These are phyloP conservation scores for Drosophila antonietae DNA, from an alignment of 2,888 invertebrate genomes.

Conservation along the genomic window DNA sequence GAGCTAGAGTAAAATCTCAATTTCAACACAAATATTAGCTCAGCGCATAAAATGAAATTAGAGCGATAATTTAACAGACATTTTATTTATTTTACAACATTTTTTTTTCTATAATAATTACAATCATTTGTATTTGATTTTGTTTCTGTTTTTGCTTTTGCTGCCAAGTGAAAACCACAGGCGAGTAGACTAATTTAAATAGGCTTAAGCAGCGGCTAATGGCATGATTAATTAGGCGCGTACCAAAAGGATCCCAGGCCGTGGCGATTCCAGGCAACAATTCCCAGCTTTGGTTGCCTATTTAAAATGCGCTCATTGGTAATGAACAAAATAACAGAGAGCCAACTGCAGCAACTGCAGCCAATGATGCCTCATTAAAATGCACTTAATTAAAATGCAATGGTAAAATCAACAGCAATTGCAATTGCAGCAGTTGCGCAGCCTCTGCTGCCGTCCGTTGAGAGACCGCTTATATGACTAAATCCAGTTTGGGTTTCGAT, in stretches of 20 bases:
- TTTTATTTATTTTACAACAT: slow-evolving; percentile 39
- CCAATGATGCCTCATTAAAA: slow-evolving; percentile 74
- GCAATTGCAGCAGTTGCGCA: slow-evolving; percentile 33
- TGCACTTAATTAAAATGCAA: slow-evolving; percentile 80
- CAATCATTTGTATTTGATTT: slow-evolving; percentile 17
- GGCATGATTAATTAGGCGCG: slow-evolving; percentile 45
- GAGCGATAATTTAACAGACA: slow-evolving; percentile 43
- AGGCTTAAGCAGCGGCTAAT: slow-evolving; percentile 52
- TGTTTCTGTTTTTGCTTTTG: slow-evolving; percentile 16
- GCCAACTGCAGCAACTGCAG: slow-evolving; percentile 15
- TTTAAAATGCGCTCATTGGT: slow-evolving; percentile 67
- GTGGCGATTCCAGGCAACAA: slow-evolving; percentile 6
- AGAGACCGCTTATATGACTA: slow-evolving; percentile 63
- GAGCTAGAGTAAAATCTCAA: slow-evolving; percentile 8
- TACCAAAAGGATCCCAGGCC: slow-evolving; percentile 10
- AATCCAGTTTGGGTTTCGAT: slow-evolving; percentile 80
- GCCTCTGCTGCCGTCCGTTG: slow-evolving; percentile 42
- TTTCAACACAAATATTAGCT: slow-evolving; percentile 10
- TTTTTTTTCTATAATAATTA: slow-evolving; percentile 9
- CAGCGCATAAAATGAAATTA: slow-evolving; percentile 42
- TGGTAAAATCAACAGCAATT: slow-evolving; percentile 69
- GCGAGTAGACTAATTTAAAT: slow-evolving; percentile 64
- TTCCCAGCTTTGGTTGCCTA: slow-evolving; percentile 54
- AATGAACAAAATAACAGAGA: slow-evolving; percentile 49
- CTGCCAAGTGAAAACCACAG: slow-evolving; percentile 52